Evolutionary conservation across 1,140 invertebrate species (phyloP), one percentile per base, ranked within the genome.

Genomic region (Adelges cooleyi): DNA sequence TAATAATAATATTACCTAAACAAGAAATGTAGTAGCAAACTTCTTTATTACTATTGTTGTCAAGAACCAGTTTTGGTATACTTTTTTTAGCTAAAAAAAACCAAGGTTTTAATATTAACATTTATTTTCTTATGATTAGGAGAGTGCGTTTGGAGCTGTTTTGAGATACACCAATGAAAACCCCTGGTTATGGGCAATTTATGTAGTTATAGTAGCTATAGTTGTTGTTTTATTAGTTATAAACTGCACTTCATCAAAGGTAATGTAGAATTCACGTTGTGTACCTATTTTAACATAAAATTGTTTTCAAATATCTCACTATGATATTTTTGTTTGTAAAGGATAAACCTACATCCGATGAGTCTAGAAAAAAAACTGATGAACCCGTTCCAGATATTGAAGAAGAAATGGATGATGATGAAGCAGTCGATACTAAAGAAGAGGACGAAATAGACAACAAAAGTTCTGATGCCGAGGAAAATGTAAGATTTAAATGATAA

Each of bases 111-210:
- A n/a, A n/a, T n/a, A n/a, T n/a, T n/a, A n/a, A n/a, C n/a, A n/a
- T n/a, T n/a, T 36, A 20, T 25, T 53, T 42, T 27, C 44, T 59
- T 8, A 13, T 59, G 4, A 20, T 22, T 23, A 62, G 56, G 56
- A 62, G n/a, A 62, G 56, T 29, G 56, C 46, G n/a, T 33, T 62
- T 48, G 56, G 56, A 86, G 73, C 85, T 86, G 68, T 76, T 92
- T 65, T 78, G 91, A 68, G 84, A 85, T 88, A 86, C 70, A 89
- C 90, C 66, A 87, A 90, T 70, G 86, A 90, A 65, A 82, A 92
- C 73, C 94, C 95, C 29, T 93, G 91, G 86, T 80, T 95, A 67
- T 95, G 89, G 86, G 88, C 82, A 56, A 81, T 90, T 54, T 91
- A 92, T 75, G 81, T 95, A 69, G 74, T 95, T 66, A 82, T 85